Conservation (phyloP, 2,888 invertebrate species). For the Deilephila porcellus region DNA sequence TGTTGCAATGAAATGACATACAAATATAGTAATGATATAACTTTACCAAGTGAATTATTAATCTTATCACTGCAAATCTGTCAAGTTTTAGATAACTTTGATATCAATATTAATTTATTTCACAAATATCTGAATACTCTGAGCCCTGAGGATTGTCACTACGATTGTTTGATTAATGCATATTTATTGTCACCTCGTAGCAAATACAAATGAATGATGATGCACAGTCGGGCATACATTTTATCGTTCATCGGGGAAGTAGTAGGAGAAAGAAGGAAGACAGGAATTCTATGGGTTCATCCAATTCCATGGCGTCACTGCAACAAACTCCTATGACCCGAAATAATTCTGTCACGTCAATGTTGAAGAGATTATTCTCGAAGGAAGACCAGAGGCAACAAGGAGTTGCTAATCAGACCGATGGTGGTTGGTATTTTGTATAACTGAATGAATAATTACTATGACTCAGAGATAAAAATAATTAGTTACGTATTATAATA, state of each 20-base stretch:
- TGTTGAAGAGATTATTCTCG: slow-evolving; percentile 90
- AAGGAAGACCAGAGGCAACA: slow-evolving; percentile 86
- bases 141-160: background rate
- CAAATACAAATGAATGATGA: slow-evolving; percentile 87
- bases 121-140: background rate
- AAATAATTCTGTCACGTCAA: slow-evolving; percentile 91
- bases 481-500: background rate
- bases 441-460: background rate
- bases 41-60: background rate
- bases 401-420: slow-evolving; percentile 67
- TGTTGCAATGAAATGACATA: background rate
- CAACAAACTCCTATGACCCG: slow-evolving; percentile 88
- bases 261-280: slow-evolving; percentile 75
- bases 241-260: slow-evolving; percentile 86
- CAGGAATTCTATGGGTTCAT: slow-evolving; percentile 77
- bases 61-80: slow-evolving; percentile 4
- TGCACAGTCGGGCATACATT: slow-evolving; percentile 89
- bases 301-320: slow-evolving; percentile 83
- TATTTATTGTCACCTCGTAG: slow-evolving; percentile 49
- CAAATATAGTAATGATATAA: background rate
- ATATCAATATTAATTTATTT: background rate
- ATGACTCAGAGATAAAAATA: background rate
- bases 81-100: slow-evolving; percentile 14
- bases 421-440: slow-evolving; percentile 67
- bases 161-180: slow-evolving; percentile 20